Conservation (phyloP, 2,797 vertebrate genomes). For the Syngnathus acus region DNA sequence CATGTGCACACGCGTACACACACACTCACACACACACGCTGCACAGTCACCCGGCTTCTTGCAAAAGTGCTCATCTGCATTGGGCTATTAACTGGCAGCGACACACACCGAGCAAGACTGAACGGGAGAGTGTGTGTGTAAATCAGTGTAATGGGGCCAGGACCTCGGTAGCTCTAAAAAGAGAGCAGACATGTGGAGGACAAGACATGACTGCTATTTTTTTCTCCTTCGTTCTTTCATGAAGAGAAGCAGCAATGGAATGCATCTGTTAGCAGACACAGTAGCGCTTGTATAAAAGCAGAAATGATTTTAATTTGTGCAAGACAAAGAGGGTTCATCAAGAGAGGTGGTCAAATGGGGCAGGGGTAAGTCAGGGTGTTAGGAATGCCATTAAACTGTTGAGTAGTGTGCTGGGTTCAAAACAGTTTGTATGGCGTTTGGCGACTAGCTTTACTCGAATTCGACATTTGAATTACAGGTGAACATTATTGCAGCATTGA, state of each 20-base stretch:
- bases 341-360: slow-evolving; percentile 10
- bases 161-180: slow-evolving; percentile 94
- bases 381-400: not conserved
- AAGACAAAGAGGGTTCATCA: slow-evolving; percentile 22
- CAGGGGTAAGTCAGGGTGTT: not conserved
- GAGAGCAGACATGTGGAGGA: slow-evolving; percentile 88
- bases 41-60: slow-evolving; percentile 51
- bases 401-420: no score
- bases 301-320: slow-evolving; percentile 14
- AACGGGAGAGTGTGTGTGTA: slow-evolving; percentile 80
- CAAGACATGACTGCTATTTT: slow-evolving; percentile 91
- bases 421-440: no score
- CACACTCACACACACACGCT: slow-evolving; percentile 63
- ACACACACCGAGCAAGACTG: slow-evolving; percentile 43
- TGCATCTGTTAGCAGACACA: slow-evolving; percentile 94
- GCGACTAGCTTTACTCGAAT: no score
- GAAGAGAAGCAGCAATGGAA: slow-evolving; percentile 85
- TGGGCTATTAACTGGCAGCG: slow-evolving; percentile 66
- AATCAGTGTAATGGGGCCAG: slow-evolving; percentile 99
- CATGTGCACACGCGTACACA: slow-evolving; percentile 38
- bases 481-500: no score
- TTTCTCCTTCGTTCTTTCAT: slow-evolving; percentile 69
- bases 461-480: no score
- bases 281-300: slow-evolving; percentile 63
- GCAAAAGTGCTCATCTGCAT: slow-evolving; percentile 71